phyloP scores from a whole-genome alignment of 2,888 invertebrate species.

The Chironomus riparius region DNA sequence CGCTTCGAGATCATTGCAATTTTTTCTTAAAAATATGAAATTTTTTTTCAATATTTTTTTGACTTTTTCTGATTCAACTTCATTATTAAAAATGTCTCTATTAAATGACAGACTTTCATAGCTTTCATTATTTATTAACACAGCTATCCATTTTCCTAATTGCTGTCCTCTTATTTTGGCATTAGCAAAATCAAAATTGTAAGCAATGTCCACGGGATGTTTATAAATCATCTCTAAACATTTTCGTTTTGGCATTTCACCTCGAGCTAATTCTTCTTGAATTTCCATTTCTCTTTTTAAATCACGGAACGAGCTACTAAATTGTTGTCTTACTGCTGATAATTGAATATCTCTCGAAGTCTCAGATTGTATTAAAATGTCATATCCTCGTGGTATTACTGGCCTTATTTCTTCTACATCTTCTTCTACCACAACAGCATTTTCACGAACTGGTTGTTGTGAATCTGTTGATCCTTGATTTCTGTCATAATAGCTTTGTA shows the following conservation, averaged over 20 bases:
- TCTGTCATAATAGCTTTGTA: constrained; percentile 5
- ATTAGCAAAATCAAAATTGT: not conserved
- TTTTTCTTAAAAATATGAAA: constrained; percentile 13
- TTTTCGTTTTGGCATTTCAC: not conserved
- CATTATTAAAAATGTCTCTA: constrained; percentile 20
- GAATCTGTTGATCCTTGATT: not conserved
- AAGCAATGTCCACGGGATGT: constrained; percentile 13
- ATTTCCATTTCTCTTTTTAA: constrained; percentile 14
- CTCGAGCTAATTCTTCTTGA: constrained; percentile 8
- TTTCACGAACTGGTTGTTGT: not conserved
- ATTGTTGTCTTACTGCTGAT: not conserved
- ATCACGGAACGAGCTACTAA: constrained; percentile 4
- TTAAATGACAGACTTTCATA: constrained; percentile 12
- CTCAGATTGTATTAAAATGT: not conserved
- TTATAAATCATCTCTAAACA: constrained; percentile 14
- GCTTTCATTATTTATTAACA: constrained; percentile 21
- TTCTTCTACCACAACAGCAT: too few relatives aligned
- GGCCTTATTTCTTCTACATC: not conserved
- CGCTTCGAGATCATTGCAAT: not conserved
- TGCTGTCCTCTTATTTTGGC: constrained; percentile 6
- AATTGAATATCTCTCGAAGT: not conserved
- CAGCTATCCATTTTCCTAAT: constrained; percentile 8
- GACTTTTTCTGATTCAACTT: not conserved
- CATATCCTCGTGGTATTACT: not conserved
- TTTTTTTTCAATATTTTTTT: constrained; percentile 8